Conservation (phyloP, 2,888 invertebrate genomes). For the Hemithea aestivaria region DNA sequence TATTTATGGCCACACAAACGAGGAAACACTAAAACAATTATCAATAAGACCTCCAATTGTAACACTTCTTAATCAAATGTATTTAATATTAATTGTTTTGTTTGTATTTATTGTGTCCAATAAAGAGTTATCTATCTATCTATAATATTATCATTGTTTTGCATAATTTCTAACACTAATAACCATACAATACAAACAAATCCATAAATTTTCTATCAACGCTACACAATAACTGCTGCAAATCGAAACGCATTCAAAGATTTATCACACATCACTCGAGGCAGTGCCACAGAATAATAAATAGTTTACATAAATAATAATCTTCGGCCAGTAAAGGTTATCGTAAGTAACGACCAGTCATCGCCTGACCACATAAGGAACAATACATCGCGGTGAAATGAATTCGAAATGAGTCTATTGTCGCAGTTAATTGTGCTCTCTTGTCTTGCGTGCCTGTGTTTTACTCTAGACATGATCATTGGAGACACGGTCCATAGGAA, state of each 20-base stretch:
- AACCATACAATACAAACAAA: too few relatives aligned
- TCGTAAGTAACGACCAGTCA: constrained; percentile 30
- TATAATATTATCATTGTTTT: too few relatives aligned
- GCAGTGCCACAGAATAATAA: not conserved
- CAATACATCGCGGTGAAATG: constrained; percentile 42
- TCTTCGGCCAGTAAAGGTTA: constrained; percentile 42
- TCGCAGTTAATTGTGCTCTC: constrained; percentile 42
- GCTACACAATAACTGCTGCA: too few relatives aligned
- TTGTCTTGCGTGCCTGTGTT: constrained; percentile 46
- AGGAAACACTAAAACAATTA: constrained; percentile 13
- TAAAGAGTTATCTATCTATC: too few relatives aligned
- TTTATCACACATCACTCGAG: constrained; percentile 1
- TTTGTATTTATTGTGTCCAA: too few relatives aligned
- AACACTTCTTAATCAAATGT: too few relatives aligned
- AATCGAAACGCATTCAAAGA: too few relatives aligned
- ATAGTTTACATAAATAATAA: constrained; percentile 16
- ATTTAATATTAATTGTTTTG: too few relatives aligned
- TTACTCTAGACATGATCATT: constrained; percentile 62
- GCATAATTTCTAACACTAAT: too few relatives aligned
- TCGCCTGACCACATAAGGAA: constrained; percentile 25
- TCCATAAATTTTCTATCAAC: too few relatives aligned
- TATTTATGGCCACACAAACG: constrained; percentile 8
- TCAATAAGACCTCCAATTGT: too few relatives aligned
- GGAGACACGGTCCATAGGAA: constrained; percentile 71
- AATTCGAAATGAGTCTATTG: constrained; percentile 55